phyloP scores from a whole-genome alignment of 2,888 invertebrate species.

The Stomorhina lunata region DNA sequence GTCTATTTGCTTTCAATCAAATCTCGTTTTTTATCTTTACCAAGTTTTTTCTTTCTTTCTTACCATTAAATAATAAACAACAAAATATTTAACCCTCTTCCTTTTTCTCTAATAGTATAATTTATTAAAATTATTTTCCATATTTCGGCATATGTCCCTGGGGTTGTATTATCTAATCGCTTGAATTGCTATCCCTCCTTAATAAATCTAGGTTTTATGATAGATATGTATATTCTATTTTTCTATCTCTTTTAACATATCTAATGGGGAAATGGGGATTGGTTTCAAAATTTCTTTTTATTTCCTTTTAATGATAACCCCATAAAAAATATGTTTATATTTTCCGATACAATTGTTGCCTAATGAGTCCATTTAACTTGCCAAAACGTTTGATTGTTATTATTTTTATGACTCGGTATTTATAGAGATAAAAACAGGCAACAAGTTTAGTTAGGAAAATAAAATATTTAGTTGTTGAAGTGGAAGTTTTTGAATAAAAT shows the following conservation, averaged over 20 bases:
- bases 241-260: neutral
- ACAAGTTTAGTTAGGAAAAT: neutral
- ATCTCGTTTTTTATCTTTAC: neutral
- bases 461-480: too few species aligned
- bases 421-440: neutral
- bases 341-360: constrained; percentile 6
- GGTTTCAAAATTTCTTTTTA: neutral
- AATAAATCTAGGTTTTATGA: neutral
- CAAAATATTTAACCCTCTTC: neutral
- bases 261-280: neutral
- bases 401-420: neutral
- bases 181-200: constrained; percentile 7
- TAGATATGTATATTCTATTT: neutral
- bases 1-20: constrained; percentile 11
- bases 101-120: neutral
- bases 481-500: too few species aligned
- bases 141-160: constrained; percentile 69
- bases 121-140: constrained; percentile 18
- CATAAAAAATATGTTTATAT: neutral
- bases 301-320: constrained; percentile 15
- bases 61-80: constrained; percentile 14
- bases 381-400: neutral
- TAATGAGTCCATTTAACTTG: constrained; percentile 11
- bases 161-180: constrained; percentile 75
- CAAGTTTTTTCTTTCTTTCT: neutral